Evolutionary conservation across 2,888 invertebrate species (phyloP), one percentile per base, ranked within the genome.

Genomic region (Phlogophora meticulosa): DNA sequence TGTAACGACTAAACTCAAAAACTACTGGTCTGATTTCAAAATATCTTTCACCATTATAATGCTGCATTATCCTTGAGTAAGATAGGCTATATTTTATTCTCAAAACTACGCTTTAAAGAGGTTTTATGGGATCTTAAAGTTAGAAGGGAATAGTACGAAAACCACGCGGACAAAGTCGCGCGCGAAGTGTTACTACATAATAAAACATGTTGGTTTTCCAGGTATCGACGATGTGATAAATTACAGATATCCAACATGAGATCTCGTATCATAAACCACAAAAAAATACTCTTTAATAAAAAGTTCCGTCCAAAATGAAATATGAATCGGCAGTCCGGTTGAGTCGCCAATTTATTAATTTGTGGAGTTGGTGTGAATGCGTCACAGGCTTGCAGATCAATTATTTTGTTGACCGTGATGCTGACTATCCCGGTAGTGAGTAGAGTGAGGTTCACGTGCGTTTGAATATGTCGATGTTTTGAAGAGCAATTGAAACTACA

Each of bases 321-420:
- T 61, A 56, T 64, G 40, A 43, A 28, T 55, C 34, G 10, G 10
- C 9, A 36, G 34, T 49, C 1, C 20, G 7, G 40, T 51, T 20
- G n/a, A 13, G 9, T 45, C 40, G 24, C 57, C 65, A 77, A 76
- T 78, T 71, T 72, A 70, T 63, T 69, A 57, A 74, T 63, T 64
- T 36, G 48, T 60, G 40, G 32, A 57, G 49, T 56, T 60, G 66
- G 13, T 11, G 61, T 32, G 36, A 56, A 55, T 46, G 58, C 67
- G 58, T 69, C 53, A 45, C 53, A 72, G 11, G 34, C 76, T 76
- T 77, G 73, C 36, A 9, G 3, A 59, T 28, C 78, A 79, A 81
- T 83, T 81, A 81, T 83, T 76, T 72, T 77, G 81, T 83, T 78
- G 75, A 61, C 68, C 67, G 80, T 78, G 62, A 42, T 38, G 49